A percentile compares a stretch with the other conserved stretches of the same genome.
These are phyloP conservation scores for Dasypus novemcinctus DNA, from an alignment of 2,113 vertebrate species.

Conservation along the genomic window DNA sequence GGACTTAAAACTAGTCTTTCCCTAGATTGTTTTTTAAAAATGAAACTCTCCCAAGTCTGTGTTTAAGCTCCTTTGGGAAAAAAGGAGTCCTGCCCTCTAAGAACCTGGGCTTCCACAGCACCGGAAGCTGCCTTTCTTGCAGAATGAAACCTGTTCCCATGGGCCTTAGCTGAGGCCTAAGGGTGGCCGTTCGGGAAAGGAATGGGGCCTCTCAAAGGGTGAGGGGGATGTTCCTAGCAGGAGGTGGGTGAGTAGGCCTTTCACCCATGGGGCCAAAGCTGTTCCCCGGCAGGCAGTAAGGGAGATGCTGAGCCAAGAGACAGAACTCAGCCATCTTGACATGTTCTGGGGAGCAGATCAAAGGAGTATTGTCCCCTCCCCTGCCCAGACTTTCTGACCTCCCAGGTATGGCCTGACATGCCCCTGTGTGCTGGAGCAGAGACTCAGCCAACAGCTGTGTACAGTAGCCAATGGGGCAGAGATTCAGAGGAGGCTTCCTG, in stretches of 20 bases:
- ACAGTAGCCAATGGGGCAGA: not conserved
- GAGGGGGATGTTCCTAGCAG: not conserved
- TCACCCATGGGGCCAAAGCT: not conserved
- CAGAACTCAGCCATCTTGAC: not conserved
- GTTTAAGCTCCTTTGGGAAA: slow-evolving; percentile 46
- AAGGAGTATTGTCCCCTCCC: not conserved
- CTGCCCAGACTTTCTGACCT: not conserved
- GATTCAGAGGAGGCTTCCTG: not conserved
- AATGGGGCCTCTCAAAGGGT: not conserved
- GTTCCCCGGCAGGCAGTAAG: not conserved
- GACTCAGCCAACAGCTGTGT: slow-evolving; percentile 23
- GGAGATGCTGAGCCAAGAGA: not conserved
- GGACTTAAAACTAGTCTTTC: slow-evolving; percentile 36
- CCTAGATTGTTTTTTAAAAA: slow-evolving; percentile 51
- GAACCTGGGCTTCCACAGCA: slow-evolving; percentile 45
- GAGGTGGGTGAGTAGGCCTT: not conserved
- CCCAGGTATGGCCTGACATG: not conserved
- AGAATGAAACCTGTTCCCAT: not conserved
- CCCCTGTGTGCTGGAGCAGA: slow-evolving; percentile 19
- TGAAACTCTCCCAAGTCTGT: not conserved
- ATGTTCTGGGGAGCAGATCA: not conserved
- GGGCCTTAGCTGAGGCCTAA: not conserved
- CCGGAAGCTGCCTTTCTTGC: slow-evolving; percentile 1
- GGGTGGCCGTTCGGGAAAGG: not conserved
- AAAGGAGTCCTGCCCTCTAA: slow-evolving; percentile 26